Percentiles rank a stretch among this genome's conserved stretches.
Evolutionary conservation across 2,888 invertebrate species (phyloP).

Genomic region (Sepiola atlantica): DNA sequence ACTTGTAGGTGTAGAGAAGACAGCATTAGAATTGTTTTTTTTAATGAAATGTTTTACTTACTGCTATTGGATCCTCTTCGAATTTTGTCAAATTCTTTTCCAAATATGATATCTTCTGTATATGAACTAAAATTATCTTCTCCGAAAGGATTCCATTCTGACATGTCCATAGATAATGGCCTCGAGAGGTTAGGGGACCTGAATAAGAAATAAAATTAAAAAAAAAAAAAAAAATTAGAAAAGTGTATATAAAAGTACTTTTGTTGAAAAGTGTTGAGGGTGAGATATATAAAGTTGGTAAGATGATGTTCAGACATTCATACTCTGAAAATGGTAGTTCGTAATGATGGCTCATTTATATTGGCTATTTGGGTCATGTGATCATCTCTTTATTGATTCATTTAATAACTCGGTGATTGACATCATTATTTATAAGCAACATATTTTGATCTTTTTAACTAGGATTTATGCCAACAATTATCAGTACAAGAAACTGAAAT

Average conservation of each 20-base stretch:
- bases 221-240: too few species aligned
- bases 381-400: background rate
- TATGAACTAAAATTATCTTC: slow-evolving; percentile 82
- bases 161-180: slow-evolving; percentile 79
- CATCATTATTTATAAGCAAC: background rate
- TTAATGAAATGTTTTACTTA: slow-evolving; percentile 74
- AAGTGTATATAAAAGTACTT: background rate
- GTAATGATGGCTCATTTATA: background rate
- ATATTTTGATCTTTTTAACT: too few species aligned
- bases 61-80: slow-evolving; percentile 86
- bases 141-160: slow-evolving; percentile 90
- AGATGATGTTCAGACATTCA: background rate
- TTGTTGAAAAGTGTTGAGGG: background rate
- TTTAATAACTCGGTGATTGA: background rate
- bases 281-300: background rate
- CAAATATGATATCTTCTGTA: slow-evolving; percentile 87
- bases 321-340: background rate
- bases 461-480: too few species aligned
- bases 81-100: slow-evolving; percentile 88
- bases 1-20: too few species aligned
- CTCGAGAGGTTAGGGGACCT: slow-evolving; percentile 60
- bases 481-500: too few species aligned
- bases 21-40: too few species aligned
- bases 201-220: slow-evolving; percentile 38
- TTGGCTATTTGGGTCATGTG: background rate